phyloP scores from a whole-genome alignment of 1,140 invertebrate species.

The Megalonaias nervosa region DNA sequence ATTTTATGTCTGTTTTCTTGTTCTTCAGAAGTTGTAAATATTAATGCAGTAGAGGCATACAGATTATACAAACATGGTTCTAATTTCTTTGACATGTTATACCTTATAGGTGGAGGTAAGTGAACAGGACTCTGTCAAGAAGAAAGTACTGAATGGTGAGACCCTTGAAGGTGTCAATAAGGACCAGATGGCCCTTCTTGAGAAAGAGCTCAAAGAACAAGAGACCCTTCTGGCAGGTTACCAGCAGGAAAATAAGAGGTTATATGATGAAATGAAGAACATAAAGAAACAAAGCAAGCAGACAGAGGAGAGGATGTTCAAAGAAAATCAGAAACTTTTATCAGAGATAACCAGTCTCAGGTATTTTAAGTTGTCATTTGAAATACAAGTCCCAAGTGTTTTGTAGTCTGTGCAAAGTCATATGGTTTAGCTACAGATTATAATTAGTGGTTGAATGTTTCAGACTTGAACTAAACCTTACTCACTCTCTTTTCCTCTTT shows the following conservation, averaged over 20 bases:
- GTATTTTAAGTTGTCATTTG: slow-evolving; percentile 34
- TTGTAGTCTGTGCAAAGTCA: too few species aligned
- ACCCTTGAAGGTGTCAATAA: slow-evolving; percentile 36
- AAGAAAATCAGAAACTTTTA: slow-evolving; percentile 66
- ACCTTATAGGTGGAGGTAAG: too few species aligned
- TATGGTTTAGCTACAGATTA: too few species aligned
- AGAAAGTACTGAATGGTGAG: slow-evolving; percentile 36
- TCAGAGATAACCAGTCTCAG: slow-evolving; percentile 60
- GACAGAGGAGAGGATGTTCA: slow-evolving; percentile 66
- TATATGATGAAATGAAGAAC: slow-evolving; percentile 65
- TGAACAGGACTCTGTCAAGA: slow-evolving; percentile 21
- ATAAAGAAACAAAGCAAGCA: slow-evolving; percentile 55
- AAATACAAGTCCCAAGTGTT: neutral
- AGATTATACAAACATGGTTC: too few species aligned
- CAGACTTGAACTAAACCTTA: too few species aligned
- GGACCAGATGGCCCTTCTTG: slow-evolving; percentile 51
- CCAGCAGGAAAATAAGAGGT: slow-evolving; percentile 66
- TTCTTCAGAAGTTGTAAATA: too few species aligned
- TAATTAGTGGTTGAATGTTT: too few species aligned
- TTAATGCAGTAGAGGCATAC: too few species aligned
- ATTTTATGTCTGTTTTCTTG: too few species aligned
- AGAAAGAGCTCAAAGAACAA: slow-evolving; percentile 64
- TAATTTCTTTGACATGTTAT: too few species aligned
- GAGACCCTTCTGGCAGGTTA: slow-evolving; percentile 66
- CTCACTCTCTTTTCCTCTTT: too few species aligned